Evolutionary conservation across 2,888 invertebrate genomes (phyloP).

Genomic region (Odontocolon sp.): DNA sequence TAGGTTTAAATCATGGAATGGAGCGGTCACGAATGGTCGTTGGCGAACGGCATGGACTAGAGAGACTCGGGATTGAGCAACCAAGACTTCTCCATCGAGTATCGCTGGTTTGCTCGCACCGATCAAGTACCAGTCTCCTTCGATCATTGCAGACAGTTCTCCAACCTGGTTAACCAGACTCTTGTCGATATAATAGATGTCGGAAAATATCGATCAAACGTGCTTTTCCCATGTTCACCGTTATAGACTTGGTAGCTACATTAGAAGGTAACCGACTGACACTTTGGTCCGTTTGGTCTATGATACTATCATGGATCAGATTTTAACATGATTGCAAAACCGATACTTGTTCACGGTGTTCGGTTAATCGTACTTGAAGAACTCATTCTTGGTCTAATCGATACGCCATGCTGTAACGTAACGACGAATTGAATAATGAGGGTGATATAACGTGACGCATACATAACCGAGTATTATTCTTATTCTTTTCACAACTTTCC

Average conservation of each 20-base stretch:
- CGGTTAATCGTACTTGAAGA: background rate
- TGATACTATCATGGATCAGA: background rate
- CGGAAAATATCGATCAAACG: slow-evolving; percentile 59
- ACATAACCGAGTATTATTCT: background rate
- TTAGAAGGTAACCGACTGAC: too few relatives aligned
- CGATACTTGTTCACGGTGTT: slow-evolving; percentile 2
- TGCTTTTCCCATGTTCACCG: slow-evolving; percentile 57
- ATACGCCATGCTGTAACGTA: background rate
- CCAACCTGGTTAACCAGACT: slow-evolving; percentile 24
- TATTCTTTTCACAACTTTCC: background rate
- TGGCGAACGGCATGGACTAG: slow-evolving; percentile 20
- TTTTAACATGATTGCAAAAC: background rate
- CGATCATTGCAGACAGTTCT: background rate
- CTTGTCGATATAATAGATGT: slow-evolving; percentile 45
- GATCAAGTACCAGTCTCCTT: slow-evolving; percentile 16
- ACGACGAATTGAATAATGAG: background rate
- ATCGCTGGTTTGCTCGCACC: background rate
- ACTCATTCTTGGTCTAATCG: background rate
- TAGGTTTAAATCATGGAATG: slow-evolving; percentile 25
- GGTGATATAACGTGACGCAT: background rate
- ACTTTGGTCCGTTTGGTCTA: background rate
- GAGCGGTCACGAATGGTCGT: slow-evolving; percentile 49
- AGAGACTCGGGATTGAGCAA: slow-evolving; percentile 50
- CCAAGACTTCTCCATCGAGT: background rate
- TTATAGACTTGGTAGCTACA: slow-evolving; percentile 40